phyloP scores from a whole-genome alignment of 1,140 invertebrate species.

The Diuraphis noxia region DNA sequence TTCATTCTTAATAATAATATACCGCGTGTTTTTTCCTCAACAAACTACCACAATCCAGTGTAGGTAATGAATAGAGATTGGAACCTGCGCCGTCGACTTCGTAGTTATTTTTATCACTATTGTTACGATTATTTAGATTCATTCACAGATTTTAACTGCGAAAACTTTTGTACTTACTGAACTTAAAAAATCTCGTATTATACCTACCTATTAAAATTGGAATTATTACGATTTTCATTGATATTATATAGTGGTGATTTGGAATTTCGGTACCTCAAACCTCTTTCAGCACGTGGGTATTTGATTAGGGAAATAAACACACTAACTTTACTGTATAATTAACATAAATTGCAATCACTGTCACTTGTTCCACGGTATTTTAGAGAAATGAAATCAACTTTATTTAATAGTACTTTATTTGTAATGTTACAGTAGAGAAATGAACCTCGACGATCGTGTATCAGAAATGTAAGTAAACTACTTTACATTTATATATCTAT shows the following conservation, averaged over 20 bases:
- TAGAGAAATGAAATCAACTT: not conserved
- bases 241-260: not conserved
- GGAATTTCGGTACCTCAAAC: not conserved
- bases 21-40: not conserved
- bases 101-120: not conserved
- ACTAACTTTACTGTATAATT: not conserved
- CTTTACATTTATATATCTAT: not conserved
- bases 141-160: not conserved
- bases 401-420: not conserved
- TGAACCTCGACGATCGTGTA: constrained; percentile 21
- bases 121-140: not conserved
- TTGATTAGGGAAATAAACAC: not conserved
- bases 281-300: not conserved
- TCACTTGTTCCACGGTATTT: not conserved
- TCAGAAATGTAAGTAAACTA: constrained; percentile 41
- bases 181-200: not conserved
- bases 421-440: constrained; percentile 31
- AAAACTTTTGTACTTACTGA: not conserved
- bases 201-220: not conserved
- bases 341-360: not conserved
- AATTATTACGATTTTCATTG: not conserved
- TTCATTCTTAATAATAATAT: not conserved
- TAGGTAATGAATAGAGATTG: not conserved
- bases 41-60: not conserved
- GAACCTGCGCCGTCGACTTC: not conserved